phyloP scores from a whole-genome alignment of 1,140 invertebrate genomes.

The Nasonia vitripennis region DNA sequence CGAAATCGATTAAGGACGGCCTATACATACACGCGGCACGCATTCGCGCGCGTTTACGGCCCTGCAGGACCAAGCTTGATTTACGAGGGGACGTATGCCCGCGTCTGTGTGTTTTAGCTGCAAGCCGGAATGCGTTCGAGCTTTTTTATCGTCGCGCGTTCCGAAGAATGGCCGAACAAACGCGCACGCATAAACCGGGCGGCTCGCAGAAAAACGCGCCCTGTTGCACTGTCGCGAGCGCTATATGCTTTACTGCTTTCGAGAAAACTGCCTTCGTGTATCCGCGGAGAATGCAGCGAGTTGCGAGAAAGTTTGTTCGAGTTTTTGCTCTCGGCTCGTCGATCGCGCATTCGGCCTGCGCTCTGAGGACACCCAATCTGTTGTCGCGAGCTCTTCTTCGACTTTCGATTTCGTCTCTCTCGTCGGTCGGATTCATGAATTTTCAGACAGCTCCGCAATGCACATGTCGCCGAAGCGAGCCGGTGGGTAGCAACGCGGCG shows the following conservation, averaged over 20 bases:
- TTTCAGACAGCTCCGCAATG: neutral
- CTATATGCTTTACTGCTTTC: neutral
- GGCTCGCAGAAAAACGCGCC: constrained; percentile 10
- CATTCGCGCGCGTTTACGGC: neutral
- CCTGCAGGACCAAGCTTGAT: neutral
- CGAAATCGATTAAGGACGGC: constrained; percentile 15
- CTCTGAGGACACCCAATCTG: neutral
- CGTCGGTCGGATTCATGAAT: too few relatives aligned
- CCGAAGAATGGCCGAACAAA: constrained; percentile 13
- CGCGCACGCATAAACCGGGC: constrained; percentile 14
- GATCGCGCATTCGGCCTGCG: neutral
- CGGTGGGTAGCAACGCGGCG: too few relatives aligned
- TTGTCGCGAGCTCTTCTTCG: too few relatives aligned
- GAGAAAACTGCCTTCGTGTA: neutral
- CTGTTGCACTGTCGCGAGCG: constrained; percentile 3
- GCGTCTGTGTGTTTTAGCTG: neutral
- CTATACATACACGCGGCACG: neutral
- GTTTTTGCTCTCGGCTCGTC: neutral
- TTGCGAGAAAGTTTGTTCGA: neutral
- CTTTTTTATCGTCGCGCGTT: constrained; percentile 13
- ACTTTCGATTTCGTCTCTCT: too few relatives aligned
- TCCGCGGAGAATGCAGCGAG: neutral
- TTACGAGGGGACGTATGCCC: neutral
- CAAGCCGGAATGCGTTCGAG: neutral
- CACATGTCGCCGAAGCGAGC: neutral